Base-by-base conservation (phyloP, 2,797 vertebrate species). In the Glossophaga mutica region DNA sequence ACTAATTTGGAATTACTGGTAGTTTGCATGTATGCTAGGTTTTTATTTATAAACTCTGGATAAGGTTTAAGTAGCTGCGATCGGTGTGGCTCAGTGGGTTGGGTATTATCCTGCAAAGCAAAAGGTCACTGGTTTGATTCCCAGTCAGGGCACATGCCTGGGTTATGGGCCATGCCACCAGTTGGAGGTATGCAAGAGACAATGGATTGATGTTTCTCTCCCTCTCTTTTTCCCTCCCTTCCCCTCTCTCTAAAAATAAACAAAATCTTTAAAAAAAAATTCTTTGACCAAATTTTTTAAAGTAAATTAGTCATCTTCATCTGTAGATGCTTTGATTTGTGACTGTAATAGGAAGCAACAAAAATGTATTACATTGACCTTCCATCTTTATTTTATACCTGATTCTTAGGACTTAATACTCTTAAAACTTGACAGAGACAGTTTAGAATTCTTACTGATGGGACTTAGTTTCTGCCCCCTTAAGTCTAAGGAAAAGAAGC, bases 11-110 rank as follows among this genome's bases (percentile, higher is more conserved):
- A 76, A 70, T 55, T 93, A 6, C 2, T 88, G 39, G 9, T 94
- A 7, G n/a, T 74, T 93, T 94, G 29, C 74, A 32, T 89, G 12
- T 6, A 39, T 82, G 14, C 57, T 94, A 29, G 52, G 16, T 12
- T 70, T 93, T 73, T 87, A 87, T 90, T 97, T 95, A 71, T 94
- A 70, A 77, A 73, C 5, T 92, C 3, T 94, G 84, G 16, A 12
- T 96, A 94, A 95, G 16, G 39, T 89, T 92, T 74, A 94, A 81
- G 29, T 92, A 88, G 12, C 62, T 65, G 29, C n/a, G 62, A n/a
- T 14, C n/a, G 15, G 29, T 65, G 5, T n/a, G 14, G 62, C 62
- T 32, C 62, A n/a, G 59, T 65, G 32, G 29, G 62, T 65, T 65
- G 62, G 12, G 32, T 65, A 2, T 65, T 29, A 65, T 65, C 29